Percentiles rank a stretch among this genome's conserved stretches.
Evolutionary conservation across 2,797 vertebrate species (phyloP).

Genomic region (Tarsius wallacei): DNA sequence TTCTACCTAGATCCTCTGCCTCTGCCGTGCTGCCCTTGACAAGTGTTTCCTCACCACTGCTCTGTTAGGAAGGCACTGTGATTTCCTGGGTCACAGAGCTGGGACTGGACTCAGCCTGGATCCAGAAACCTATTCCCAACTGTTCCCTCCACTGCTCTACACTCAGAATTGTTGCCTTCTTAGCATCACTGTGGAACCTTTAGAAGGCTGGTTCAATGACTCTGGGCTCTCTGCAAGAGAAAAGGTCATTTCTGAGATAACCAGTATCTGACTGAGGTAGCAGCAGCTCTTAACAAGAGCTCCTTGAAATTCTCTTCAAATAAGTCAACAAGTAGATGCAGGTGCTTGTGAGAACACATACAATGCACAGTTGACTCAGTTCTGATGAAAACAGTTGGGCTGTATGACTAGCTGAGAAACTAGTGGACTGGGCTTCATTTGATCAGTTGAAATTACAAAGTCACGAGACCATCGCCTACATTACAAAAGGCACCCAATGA

Average conservation of each 20-base stretch:
- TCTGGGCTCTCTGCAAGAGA: not conserved
- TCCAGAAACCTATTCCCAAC: not conserved
- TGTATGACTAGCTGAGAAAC: not conserved
- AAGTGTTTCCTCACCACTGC: not conserved
- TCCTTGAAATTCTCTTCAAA: not conserved
- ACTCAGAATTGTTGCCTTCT: not conserved
- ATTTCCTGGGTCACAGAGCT: not conserved
- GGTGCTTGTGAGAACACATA: not conserved
- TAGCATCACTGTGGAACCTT: not conserved
- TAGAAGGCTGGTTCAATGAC: not conserved
- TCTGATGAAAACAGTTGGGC: not conserved
- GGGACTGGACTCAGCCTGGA: not conserved
- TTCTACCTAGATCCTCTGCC: not conserved
- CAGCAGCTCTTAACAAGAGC: not conserved
- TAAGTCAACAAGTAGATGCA: not conserved
- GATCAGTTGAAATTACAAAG: not conserved
- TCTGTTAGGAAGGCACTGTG: not conserved
- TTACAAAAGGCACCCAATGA: not conserved
- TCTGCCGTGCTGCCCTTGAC: not conserved
- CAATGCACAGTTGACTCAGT: not conserved
- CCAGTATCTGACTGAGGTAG: not conserved
- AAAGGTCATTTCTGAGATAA: not conserved
- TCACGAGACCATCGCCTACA: not conserved
- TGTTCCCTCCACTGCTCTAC: not conserved
- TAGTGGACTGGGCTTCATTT: not conserved